Evolutionary conservation across 2,113 vertebrate genomes (phyloP).

Genomic region (Mustelus asterias): DNA sequence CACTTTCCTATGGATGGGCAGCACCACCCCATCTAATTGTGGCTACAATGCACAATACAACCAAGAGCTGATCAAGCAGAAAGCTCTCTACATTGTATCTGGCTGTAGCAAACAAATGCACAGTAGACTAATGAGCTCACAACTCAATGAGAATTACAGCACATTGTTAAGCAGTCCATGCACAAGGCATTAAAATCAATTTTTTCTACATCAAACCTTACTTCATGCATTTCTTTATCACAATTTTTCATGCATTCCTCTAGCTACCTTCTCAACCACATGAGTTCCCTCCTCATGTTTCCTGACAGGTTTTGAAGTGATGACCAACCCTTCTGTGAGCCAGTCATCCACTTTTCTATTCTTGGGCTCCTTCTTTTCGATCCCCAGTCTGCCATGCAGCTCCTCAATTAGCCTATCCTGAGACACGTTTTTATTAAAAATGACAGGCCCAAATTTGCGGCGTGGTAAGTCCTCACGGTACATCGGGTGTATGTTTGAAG

Average conservation of each 20-base stretch:
- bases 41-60: background rate
- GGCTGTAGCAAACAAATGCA: background rate
- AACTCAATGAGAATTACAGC: background rate
- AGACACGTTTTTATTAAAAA: constrained; percentile 78
- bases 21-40: background rate
- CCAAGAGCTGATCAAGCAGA: background rate
- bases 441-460: constrained; percentile 75
- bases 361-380: constrained; percentile 60
- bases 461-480: constrained; percentile 78
- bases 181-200: background rate
- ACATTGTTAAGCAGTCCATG: constrained; percentile 28
- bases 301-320: constrained; percentile 73
- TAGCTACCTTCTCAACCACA: constrained; percentile 72
- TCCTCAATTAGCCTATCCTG: constrained; percentile 84
- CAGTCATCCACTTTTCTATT: constrained; percentile 69
- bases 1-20: background rate
- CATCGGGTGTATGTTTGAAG: constrained; percentile 85
- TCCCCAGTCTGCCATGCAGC: constrained; percentile 84
- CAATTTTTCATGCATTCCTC: background rate
- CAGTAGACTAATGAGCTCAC: background rate
- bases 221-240: background rate
- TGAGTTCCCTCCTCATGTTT: constrained; percentile 58
- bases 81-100: background rate
- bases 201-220: background rate
- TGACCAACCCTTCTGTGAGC: constrained; percentile 76